These are phyloP conservation scores for Serranus cabrilla DNA, from an alignment of 2,797 vertebrate genomes.

Conservation along the genomic window DNA sequence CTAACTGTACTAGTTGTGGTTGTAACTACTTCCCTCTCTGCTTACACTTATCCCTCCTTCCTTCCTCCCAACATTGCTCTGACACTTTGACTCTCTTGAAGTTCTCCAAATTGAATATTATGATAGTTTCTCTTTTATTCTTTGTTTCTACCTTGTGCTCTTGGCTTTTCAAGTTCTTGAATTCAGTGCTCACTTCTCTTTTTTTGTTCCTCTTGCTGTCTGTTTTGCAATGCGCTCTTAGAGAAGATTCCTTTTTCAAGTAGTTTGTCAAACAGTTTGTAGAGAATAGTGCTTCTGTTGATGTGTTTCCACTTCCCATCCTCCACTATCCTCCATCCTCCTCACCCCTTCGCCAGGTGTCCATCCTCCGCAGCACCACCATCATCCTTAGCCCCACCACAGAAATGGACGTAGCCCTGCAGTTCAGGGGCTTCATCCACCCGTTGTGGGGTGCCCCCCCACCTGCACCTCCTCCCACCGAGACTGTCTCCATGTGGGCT, in stretches of 20 bases:
- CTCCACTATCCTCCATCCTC: constrained; percentile 59
- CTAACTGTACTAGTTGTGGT: constrained; percentile 65
- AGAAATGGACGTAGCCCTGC: constrained; percentile 92
- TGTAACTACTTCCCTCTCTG: constrained; percentile 60
- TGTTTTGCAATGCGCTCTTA: constrained; percentile 46
- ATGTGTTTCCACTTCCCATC: constrained; percentile 71
- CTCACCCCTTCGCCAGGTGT: constrained; percentile 84
- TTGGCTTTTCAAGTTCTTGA: constrained; percentile 26
- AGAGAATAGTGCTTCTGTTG: constrained; percentile 75
- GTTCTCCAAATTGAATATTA: constrained; percentile 26
- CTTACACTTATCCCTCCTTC: constrained; percentile 70
- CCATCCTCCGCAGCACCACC: constrained; percentile 92
- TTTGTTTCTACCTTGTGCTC: constrained; percentile 8
- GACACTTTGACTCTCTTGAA: constrained; percentile 18
- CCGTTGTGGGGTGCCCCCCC: constrained; percentile 89
- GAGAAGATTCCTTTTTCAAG: constrained; percentile 47
- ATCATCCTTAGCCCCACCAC: constrained; percentile 92
- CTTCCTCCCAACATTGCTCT: constrained; percentile 62
- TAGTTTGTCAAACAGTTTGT: constrained; percentile 60
- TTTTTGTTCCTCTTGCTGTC: constrained; percentile 32
- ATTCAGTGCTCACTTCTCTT: constrained; percentile 3
- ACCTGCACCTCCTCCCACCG: constrained; percentile 80
- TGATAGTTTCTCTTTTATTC: constrained; percentile 1
- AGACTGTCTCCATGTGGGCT: constrained; percentile 91
- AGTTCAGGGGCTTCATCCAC: constrained; percentile 94